Percentiles rank a stretch among this genome's conserved stretches.
Conservation (phyloP, 2,888 invertebrate genomes). For the Lordiphosa andalusiaca region DNA sequence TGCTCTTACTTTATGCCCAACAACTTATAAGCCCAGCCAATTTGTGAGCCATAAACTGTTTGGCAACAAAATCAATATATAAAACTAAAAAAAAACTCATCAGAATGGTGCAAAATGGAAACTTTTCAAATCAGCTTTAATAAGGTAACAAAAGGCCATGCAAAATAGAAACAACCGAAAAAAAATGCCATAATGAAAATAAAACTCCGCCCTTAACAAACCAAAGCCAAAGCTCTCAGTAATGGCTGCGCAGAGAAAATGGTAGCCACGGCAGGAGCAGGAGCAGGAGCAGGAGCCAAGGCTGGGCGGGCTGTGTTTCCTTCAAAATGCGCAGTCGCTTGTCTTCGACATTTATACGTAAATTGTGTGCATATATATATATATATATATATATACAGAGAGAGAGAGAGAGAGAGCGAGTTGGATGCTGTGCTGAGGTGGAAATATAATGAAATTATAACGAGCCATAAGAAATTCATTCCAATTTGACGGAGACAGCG, state of each 20-base stretch:
- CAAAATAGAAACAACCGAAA: conserved; percentile 18
- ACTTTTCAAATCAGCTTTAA: conserved; percentile 63
- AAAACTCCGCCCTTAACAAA: conserved; percentile 69
- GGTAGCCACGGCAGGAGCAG: conserved; percentile 34
- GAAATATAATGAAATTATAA: conserved; percentile 72
- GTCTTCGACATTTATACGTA: conserved; percentile 33
- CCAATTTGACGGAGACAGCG: conserved; percentile 26
- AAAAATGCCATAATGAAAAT: conserved; percentile 36
- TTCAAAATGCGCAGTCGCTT: conserved; percentile 78
- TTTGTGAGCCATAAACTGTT: no score
- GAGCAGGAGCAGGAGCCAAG: neutral
- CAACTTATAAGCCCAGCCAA: no score
- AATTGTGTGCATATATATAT: conserved; percentile 6
- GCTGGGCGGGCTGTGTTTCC: conserved; percentile 41
- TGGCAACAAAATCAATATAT: conserved; percentile 22
- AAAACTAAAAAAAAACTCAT: conserved; percentile 32
- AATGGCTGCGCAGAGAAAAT: conserved; percentile 68
- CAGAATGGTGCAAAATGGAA: conserved; percentile 28
- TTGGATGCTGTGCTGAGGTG: conserved; percentile 14
- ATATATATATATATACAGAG: conserved; percentile 26
- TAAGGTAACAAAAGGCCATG: conserved; percentile 38
- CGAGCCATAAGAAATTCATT: conserved; percentile 72
- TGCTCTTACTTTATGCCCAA: no score
- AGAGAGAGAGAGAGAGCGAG: conserved; percentile 9
- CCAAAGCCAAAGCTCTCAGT: conserved; percentile 48